A percentile compares a stretch with the other conserved stretches of the same genome.
phyloP scores from a whole-genome alignment of 1,140 invertebrate genomes.

The Drosophila serrata region DNA sequence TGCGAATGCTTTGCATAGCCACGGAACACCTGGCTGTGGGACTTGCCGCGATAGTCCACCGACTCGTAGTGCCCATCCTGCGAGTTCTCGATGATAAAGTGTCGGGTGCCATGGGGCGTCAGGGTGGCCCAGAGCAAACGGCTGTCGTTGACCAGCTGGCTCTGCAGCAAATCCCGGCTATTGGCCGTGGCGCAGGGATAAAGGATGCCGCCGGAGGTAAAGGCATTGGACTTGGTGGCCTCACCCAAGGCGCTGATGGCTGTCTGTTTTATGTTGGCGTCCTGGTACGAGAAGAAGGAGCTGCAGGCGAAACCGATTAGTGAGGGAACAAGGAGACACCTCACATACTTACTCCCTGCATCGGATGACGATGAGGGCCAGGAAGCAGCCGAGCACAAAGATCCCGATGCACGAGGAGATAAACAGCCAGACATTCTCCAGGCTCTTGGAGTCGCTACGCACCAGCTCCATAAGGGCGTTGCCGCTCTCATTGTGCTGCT shows the following conservation, averaged over 20 bases:
- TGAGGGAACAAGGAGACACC: not conserved
- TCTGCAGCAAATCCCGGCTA: constrained; percentile 77
- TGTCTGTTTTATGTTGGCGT: constrained; percentile 82
- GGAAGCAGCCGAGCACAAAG: constrained; percentile 90
- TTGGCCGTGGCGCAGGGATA: constrained; percentile 80
- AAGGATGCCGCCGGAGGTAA: constrained; percentile 77
- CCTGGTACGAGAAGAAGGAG: constrained; percentile 81
- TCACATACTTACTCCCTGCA: constrained; percentile 91
- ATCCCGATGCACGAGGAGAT: constrained; percentile 92
- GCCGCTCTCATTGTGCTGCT: constrained; percentile 86
- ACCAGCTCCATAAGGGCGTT: constrained; percentile 92
- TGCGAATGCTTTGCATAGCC: constrained; percentile 74
- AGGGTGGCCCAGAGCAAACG: constrained; percentile 92
- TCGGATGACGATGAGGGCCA: constrained; percentile 92
- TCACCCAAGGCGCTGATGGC: constrained; percentile 78
- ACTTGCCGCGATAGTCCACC: constrained; percentile 86
- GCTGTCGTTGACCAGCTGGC: constrained; percentile 85
- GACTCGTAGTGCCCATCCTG: constrained; percentile 91
- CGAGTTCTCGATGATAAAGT: constrained; percentile 88
- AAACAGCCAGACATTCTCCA: constrained; percentile 93
- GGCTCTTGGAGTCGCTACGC: constrained; percentile 87
- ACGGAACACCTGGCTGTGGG: constrained; percentile 69
- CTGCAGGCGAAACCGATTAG: constrained; percentile 31
- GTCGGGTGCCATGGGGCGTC: constrained; percentile 91
- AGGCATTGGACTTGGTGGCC: constrained; percentile 81